phyloP scores from a whole-genome alignment of 2,113 vertebrate genomes.

The crab-eating macaque (Macaca fascicularis) region DNA sequence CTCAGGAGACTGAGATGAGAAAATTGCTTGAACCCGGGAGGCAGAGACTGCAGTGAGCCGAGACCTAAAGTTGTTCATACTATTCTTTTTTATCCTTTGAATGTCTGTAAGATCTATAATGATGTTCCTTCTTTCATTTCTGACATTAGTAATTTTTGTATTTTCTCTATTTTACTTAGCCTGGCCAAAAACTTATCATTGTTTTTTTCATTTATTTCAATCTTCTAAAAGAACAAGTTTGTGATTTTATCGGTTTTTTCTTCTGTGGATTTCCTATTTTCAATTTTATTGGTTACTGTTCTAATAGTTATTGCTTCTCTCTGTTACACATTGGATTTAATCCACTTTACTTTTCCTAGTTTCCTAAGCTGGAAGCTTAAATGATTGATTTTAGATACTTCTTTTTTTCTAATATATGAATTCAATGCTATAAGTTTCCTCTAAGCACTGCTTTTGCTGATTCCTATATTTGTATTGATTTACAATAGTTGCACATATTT shows the following conservation, averaged over 20 bases:
- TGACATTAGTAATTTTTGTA: background rate
- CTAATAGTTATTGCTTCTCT: background rate
- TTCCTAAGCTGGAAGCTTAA: background rate
- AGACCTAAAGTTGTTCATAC: background rate
- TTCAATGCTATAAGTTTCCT: background rate
- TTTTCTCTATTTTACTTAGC: background rate
- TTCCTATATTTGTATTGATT: background rate
- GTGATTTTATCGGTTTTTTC: background rate
- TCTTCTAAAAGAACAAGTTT: background rate
- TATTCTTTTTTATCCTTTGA: background rate
- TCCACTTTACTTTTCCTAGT: background rate
- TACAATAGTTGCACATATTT: background rate
- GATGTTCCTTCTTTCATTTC: background rate
- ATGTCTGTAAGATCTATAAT: too few relatives aligned
- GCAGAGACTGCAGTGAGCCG: too few relatives aligned
- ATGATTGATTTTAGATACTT: background rate
- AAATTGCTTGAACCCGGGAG: rapidly evolving
- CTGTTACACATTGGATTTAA: too few relatives aligned
- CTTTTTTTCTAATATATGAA: background rate
- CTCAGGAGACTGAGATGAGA: too few relatives aligned
- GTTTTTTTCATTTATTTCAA: too few relatives aligned
- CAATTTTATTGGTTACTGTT: background rate
- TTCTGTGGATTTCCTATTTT: background rate
- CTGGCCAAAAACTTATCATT: background rate
- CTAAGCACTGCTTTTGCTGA: background rate